Percentiles rank a stretch among this genome's conserved stretches.
Conservation (phyloP, 2,888 invertebrate species). For the Fragum sueziense region DNA sequence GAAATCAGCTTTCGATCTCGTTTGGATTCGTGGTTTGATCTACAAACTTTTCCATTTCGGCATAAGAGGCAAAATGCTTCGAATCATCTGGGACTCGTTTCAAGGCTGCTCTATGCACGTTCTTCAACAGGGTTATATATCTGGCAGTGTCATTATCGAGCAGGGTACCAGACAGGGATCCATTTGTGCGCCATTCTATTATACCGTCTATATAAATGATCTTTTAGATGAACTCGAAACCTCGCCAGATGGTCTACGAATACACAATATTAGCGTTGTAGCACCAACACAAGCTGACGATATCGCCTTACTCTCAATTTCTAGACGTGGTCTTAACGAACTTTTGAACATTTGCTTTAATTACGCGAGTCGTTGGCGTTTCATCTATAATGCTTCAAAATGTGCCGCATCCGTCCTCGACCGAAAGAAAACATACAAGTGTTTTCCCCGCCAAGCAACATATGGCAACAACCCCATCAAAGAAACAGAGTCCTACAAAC, state of each 20-base stretch:
- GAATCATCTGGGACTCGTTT: background rate
- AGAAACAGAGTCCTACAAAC: conserved; percentile 10
- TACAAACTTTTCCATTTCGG: conserved; percentile 15
- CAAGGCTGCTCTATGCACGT: background rate
- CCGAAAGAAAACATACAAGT: background rate
- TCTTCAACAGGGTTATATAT: background rate
- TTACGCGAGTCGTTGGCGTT: conserved; percentile 13
- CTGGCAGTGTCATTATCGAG: background rate
- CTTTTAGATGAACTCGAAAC: conserved; percentile 7
- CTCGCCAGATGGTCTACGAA: conserved; percentile 14
- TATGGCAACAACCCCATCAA: background rate
- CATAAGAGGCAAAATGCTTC: background rate
- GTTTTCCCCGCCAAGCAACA: background rate
- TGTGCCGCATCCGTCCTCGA: background rate
- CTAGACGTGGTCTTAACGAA: conserved; percentile 10
- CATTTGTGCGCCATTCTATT: conserved; percentile 22
- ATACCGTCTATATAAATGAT: conserved; percentile 18
- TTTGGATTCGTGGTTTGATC: conserved; percentile 14
- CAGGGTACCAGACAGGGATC: conserved; percentile 21
- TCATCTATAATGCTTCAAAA: conserved; percentile 5
- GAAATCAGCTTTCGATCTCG: conserved; percentile 8
- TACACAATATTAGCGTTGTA: background rate
- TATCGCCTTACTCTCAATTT: conserved; percentile 8
- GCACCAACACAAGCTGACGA: conserved; percentile 34
- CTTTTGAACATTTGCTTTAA: background rate